phyloP scores from a whole-genome alignment of 2,888 invertebrate species.

The Melinopterus prodromus region DNA sequence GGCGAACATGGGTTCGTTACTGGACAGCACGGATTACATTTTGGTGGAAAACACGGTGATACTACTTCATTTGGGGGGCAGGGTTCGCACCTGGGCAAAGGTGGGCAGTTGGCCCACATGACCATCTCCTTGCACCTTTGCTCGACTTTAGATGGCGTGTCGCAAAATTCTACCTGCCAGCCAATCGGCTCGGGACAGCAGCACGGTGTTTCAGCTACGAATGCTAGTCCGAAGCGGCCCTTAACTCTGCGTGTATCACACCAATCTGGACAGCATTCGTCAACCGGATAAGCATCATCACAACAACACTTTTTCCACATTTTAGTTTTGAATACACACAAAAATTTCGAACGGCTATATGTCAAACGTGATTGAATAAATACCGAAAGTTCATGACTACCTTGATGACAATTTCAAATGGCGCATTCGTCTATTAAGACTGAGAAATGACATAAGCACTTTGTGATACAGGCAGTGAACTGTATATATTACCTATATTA shows the following conservation, averaged over 20 bases:
- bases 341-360: not conserved
- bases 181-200: slow-evolving; percentile 51
- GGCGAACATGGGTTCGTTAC: slow-evolving; percentile 41
- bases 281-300: slow-evolving; percentile 23
- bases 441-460: slow-evolving; percentile 18
- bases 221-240: slow-evolving; percentile 57
- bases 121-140: slow-evolving; percentile 53
- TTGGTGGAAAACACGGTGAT: slow-evolving; percentile 40
- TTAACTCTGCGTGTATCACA: slow-evolving; percentile 42
- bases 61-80: slow-evolving; percentile 42
- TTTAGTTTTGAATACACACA: slow-evolving; percentile 22
- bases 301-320: slow-evolving; percentile 36
- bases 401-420: not conserved
- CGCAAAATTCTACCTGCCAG: slow-evolving; percentile 57
- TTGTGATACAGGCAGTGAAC: too few species aligned
- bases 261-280: slow-evolving; percentile 36
- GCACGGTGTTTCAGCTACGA: slow-evolving; percentile 52
- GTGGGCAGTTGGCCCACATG: slow-evolving; percentile 54
- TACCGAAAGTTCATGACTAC: not conserved
- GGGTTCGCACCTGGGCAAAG: slow-evolving; percentile 44
- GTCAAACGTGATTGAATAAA: not conserved
- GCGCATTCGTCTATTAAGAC: not conserved
- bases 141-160: slow-evolving; percentile 54
- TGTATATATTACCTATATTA: too few species aligned
- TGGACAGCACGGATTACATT: slow-evolving; percentile 44